A percentile compares a stretch with the other conserved stretches of the same genome.
Conservation (phyloP, 1,140 invertebrate genomes). For the Neotoxoptera formosana region DNA sequence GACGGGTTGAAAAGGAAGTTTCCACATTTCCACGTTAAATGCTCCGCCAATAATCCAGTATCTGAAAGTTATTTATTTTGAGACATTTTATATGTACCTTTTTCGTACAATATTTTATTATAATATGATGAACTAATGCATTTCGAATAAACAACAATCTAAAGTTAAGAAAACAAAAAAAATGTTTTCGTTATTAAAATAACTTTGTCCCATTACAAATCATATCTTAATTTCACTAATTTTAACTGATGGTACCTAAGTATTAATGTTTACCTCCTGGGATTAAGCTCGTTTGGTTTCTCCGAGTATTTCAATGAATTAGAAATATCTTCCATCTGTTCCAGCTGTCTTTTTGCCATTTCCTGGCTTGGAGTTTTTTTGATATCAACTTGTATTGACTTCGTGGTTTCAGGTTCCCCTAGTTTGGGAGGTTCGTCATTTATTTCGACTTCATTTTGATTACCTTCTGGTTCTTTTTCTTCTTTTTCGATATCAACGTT, state of each 20-base stretch:
- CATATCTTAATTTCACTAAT: background rate
- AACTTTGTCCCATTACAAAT: background rate
- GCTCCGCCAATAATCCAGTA: slow-evolving; percentile 73
- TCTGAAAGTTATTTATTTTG: background rate
- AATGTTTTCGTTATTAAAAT: background rate
- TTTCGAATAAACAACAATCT: background rate
- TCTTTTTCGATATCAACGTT: background rate
- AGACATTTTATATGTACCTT: background rate
- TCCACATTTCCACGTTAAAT: slow-evolving; percentile 71
- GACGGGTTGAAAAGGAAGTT: slow-evolving; percentile 73
- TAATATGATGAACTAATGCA: background rate
- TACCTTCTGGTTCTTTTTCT: slow-evolving; percentile 27
- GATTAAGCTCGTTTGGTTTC: slow-evolving; percentile 70
- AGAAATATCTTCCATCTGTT: slow-evolving; percentile 63
- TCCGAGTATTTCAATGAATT: slow-evolving; percentile 63
- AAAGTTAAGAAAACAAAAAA: background rate
- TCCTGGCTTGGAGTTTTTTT: slow-evolving; percentile 60
- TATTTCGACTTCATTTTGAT: slow-evolving; percentile 56
- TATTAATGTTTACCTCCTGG: slow-evolving; percentile 65
- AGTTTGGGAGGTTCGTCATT: background rate
- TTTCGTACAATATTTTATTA: background rate
- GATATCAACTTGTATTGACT: slow-evolving; percentile 61
- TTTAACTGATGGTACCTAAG: background rate
- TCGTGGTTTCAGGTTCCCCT: background rate
- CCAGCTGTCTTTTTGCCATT: slow-evolving; percentile 62